phyloP scores from a whole-genome alignment of 2,888 invertebrate genomes.

The Pachymerium ferrugineum region DNA sequence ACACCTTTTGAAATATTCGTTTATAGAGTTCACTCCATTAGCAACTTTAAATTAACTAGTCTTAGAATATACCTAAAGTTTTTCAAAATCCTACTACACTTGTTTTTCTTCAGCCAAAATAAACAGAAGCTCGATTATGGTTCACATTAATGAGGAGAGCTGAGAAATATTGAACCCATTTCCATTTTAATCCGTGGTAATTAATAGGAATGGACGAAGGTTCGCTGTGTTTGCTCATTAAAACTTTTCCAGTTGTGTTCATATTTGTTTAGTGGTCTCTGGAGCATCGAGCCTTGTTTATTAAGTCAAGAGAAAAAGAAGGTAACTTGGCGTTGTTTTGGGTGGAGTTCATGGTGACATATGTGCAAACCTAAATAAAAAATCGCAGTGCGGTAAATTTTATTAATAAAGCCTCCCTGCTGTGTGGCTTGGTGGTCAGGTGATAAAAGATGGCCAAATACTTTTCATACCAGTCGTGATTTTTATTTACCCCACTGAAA shows the following conservation, averaged over 20 bases:
- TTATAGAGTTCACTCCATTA: no score
- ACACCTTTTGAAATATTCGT: no score
- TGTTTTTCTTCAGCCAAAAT: background rate
- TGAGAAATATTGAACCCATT: background rate
- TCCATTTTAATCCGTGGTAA: background rate
- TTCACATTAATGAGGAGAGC: background rate
- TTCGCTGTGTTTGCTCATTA: background rate
- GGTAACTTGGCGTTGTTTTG: background rate
- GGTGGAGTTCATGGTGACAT: conserved; percentile 2
- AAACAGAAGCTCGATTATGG: background rate
- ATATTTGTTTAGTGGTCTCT: conserved; percentile 4
- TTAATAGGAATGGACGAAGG: background rate
- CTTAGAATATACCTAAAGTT: no score
- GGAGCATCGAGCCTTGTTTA: background rate
- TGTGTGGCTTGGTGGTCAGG: background rate
- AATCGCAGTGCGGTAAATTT: no score
- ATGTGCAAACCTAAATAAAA: background rate
- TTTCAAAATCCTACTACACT: no score
- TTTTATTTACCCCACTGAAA: background rate
- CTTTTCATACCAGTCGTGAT: background rate
- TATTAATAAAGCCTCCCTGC: background rate
- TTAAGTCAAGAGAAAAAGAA: conserved; percentile 13
- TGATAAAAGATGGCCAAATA: background rate
- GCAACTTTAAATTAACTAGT: no score
- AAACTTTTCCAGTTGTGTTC: conserved; percentile 6